Conservation (phyloP, 2,113 vertebrate genomes). For the Pterocles gutturalis region DNA sequence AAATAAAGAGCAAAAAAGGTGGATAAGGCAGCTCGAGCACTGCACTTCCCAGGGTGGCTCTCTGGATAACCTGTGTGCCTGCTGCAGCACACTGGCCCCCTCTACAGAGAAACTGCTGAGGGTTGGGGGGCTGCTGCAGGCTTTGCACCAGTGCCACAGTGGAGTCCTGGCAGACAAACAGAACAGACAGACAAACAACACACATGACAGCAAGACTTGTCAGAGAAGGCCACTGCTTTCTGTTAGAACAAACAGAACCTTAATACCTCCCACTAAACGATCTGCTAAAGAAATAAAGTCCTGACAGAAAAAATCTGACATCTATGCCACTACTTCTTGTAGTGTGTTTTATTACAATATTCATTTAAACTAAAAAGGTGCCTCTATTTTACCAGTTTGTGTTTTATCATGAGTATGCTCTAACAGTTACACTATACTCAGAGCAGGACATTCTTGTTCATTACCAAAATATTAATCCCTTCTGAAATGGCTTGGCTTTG, state of each 20-base stretch:
- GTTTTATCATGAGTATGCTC: not conserved
- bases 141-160: rapidly evolving
- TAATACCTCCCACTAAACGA: not conserved
- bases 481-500: not conserved
- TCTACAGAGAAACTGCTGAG: rapidly evolving
- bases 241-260: not conserved
- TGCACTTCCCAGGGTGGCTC: not conserved
- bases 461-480: not conserved
- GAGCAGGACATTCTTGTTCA: not conserved
- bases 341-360: not conserved
- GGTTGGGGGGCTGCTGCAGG: not conserved
- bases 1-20: constrained; percentile 45
- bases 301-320: not conserved
- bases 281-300: not conserved
- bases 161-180: not conserved
- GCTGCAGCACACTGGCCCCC: not conserved
- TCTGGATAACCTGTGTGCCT: not conserved
- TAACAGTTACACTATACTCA: not conserved
- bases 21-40: not conserved
- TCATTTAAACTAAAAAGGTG: not conserved
- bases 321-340: not conserved
- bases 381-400: not conserved
- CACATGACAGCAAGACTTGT: rapidly evolving
- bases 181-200: rapidly evolving
- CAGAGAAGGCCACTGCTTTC: not conserved